phyloP scores from a whole-genome alignment of 1,140 invertebrate species.

The Homalodisca vitripennis region DNA sequence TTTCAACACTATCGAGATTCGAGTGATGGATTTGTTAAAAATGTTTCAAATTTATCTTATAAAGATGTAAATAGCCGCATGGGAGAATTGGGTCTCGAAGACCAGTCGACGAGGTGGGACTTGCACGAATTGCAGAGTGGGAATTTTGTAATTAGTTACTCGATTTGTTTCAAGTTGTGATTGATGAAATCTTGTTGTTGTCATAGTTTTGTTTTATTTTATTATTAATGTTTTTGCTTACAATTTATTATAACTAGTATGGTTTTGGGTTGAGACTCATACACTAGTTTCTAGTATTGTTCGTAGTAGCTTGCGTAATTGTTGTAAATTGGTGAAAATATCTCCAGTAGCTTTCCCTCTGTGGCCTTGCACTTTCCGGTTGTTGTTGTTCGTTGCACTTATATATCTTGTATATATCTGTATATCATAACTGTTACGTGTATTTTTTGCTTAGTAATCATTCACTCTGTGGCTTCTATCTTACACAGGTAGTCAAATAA shows the following conservation, averaged over 20 bases:
- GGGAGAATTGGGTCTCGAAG: conserved; percentile 1
- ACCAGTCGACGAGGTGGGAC: background rate
- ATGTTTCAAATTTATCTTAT: conserved; percentile 4
- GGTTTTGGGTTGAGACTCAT: background rate
- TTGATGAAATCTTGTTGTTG: conserved; percentile 20
- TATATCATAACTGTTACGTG: background rate
- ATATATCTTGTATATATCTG: background rate
- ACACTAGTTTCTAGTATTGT: background rate
- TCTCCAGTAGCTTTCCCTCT: background rate
- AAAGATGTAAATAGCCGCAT: conserved; percentile 10
- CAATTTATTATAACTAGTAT: conserved; percentile 5
- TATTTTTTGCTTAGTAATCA: background rate
- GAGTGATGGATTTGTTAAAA: background rate
- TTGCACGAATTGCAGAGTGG: background rate
- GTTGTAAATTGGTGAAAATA: background rate
- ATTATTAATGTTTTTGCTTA: conserved; percentile 25
- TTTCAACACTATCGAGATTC: too few species aligned
- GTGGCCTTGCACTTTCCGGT: conserved; percentile 15
- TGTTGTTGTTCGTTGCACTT: conserved; percentile 6
- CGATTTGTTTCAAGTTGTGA: conserved; percentile 21
- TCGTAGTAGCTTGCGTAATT: background rate
- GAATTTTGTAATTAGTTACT: conserved; percentile 14
- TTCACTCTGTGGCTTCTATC: too few species aligned
- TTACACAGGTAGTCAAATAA: too few species aligned
- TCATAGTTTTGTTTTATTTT: conserved; percentile 26